phyloP scores from a whole-genome alignment of 2,797 vertebrate species.

The Hipposideros larvatus region DNA sequence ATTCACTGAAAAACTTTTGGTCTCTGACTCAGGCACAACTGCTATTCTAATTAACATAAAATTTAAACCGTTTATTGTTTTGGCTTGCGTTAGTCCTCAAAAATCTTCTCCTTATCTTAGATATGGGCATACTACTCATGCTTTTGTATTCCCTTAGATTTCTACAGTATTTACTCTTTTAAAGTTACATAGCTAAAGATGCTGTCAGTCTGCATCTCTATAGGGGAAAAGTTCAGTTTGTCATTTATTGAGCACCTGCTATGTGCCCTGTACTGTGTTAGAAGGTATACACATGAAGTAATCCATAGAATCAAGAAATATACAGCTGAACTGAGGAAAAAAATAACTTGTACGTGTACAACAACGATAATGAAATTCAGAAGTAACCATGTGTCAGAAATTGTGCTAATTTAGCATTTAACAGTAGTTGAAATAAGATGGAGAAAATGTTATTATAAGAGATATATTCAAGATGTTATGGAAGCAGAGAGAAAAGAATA shows the following conservation, averaged over 20 bases:
- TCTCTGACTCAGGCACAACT: background rate
- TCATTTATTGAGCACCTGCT: background rate
- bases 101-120: background rate
- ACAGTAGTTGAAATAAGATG: background rate
- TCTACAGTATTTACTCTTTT: background rate
- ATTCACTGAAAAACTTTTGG: background rate
- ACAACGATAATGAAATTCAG: background rate
- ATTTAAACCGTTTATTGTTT: background rate
- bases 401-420: background rate
- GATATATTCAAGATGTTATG: background rate
- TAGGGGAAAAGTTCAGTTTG: background rate
- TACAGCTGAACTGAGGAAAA: background rate
- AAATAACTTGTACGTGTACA: background rate
- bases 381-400: background rate
- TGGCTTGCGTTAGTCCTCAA: background rate
- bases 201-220: background rate
- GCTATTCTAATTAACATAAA: constrained; percentile 45
- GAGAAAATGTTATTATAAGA: background rate
- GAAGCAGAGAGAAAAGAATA: background rate
- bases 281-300: background rate
- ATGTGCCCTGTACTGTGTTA: background rate
- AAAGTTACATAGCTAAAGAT: background rate
- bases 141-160: background rate
- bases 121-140: background rate
- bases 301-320: background rate